Conservation (phyloP, 2,113 vertebrate species). For the Siphamia tubifer region DNA sequence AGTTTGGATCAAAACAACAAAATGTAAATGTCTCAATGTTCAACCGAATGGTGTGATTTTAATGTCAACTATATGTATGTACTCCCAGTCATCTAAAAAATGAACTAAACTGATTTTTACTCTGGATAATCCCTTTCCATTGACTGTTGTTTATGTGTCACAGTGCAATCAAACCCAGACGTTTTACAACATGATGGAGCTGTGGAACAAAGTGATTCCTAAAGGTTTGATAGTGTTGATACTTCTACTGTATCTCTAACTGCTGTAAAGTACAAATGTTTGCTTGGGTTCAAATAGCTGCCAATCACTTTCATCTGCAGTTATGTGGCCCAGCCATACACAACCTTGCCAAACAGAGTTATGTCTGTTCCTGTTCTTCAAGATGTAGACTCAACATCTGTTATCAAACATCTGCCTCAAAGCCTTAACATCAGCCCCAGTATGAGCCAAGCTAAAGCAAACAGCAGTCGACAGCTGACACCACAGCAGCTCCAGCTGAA, state of each 20-base stretch:
- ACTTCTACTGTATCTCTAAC: neutral
- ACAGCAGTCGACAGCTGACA: neutral
- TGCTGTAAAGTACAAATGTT: conserved; percentile 9
- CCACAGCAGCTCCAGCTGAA: conserved; percentile 7
- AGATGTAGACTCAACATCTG: neutral
- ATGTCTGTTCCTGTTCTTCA: neutral
- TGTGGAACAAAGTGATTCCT: neutral
- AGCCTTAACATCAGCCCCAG: neutral
- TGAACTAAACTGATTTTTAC: too few relatives aligned
- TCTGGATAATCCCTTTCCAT: too few relatives aligned
- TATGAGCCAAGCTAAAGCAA: conserved; percentile 1
- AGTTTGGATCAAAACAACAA: too few relatives aligned
- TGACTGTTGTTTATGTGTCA: conserved; percentile 24
- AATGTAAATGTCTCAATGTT: too few relatives aligned
- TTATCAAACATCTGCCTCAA: neutral
- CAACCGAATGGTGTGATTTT: too few relatives aligned
- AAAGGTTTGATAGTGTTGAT: neutral
- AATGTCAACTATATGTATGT: too few relatives aligned
- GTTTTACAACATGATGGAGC: conserved; percentile 2
- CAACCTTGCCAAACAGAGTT: neutral
- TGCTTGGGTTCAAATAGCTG: conserved; percentile 44
- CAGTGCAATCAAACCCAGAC: neutral
- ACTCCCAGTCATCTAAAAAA: too few relatives aligned
- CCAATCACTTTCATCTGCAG: neutral
- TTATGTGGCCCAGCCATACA: neutral